Evolutionary conservation across 2,797 vertebrate genomes (phyloP), one percentile per base, ranked within the genome.

Genomic region (Manis pentadactyla): DNA sequence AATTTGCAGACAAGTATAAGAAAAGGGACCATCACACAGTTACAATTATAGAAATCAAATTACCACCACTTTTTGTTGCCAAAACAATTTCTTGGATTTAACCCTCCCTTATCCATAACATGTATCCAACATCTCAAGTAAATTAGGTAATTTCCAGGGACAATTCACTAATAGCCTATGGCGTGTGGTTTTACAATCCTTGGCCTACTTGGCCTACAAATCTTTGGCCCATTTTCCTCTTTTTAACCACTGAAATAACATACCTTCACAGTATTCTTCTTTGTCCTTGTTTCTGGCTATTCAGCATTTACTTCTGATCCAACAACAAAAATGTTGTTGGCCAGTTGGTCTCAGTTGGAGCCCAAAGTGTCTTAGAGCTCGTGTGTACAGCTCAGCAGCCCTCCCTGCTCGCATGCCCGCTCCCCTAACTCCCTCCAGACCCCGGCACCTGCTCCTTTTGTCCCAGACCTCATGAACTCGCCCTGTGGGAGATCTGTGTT

Each of bases 31-130:
- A 2, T 27, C 46, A 8, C 55, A 91, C 39, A 64, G 63, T 83
- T 75, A 71, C 49, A 89, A 51, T 57, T 51, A 7, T 81, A 91
- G 83, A 90, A 78, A 55, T 96, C 29, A 53, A 89, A 81, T 79
- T 69, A 64, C 11, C 37, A 53, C 87, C 55, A 55, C 96, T 97
- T 98, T 97, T 87, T 95, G 85, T 97, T 98, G 98, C 98, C 98
- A 98, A 98, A 98, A 96, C 29, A 92, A 96, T 94, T 93, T 96
- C 0, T 0, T 74, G 79, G 6, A 75, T 92, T 84, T 87, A 83
- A 68, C 55, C 31, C 46, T 46, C 9, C 53, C 34, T 42, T 59
- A 39, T 71, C 71, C 34, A 23, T 61, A 55, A 57, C 9, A 9
- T 18, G 29, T 74, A n/a, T 8, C 73, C 57, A 66, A 1, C 77